phyloP scores from a whole-genome alignment of 1,140 invertebrate species.

The Brachionus angularis region DNA sequence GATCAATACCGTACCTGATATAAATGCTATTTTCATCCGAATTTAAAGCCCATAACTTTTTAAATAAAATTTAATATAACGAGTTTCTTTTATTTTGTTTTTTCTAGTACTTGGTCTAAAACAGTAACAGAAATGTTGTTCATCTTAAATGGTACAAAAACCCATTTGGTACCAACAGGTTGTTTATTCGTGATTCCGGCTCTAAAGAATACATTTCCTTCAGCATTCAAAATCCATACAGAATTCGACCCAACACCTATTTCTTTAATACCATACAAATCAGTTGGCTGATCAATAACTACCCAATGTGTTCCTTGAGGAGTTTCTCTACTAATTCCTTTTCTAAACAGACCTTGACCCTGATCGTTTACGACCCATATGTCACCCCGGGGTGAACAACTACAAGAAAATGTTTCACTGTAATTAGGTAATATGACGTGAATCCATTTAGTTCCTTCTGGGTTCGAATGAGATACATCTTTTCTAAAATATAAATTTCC shows the following conservation, averaged over 20 bases:
- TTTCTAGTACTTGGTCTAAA: background rate
- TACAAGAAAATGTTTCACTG: background rate
- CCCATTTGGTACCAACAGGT: constrained; percentile 23
- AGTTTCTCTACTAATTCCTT: background rate
- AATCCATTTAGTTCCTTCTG: constrained; percentile 24
- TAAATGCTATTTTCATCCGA: constrained; percentile 11
- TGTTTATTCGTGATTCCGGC: background rate
- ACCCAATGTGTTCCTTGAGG: constrained; percentile 4
- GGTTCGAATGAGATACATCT: constrained; percentile 25
- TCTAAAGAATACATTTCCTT: constrained; percentile 8
- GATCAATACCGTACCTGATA: constrained; percentile 20
- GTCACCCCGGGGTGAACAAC: background rate
- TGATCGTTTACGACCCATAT: constrained; percentile 8
- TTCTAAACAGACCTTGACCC: background rate
- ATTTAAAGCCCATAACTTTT: constrained; percentile 3
- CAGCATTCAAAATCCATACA: background rate
- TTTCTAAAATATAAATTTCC: constrained; percentile 29
- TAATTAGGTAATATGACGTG: background rate
- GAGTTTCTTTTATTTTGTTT: background rate
- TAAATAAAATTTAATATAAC: background rate
- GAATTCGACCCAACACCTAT: background rate
- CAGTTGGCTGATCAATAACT: background rate
- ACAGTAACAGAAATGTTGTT: background rate
- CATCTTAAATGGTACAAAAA: constrained; percentile 8
- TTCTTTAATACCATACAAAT: background rate